These are phyloP conservation scores for Stenotaenia linearis DNA, from an alignment of 2,888 invertebrate species.

Conservation along the genomic window DNA sequence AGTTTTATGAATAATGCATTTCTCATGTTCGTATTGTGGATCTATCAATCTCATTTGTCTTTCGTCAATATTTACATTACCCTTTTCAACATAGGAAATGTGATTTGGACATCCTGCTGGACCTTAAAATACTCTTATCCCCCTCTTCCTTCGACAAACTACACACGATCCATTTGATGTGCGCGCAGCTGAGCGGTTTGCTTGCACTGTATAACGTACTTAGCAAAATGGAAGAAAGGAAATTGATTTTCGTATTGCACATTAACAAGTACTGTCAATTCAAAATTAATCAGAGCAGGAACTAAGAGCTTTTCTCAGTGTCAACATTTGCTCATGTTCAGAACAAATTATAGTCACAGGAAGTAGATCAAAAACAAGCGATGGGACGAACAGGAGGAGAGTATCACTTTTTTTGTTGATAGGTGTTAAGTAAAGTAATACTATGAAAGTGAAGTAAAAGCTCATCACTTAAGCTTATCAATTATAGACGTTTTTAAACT, in stretches of 20 bases:
- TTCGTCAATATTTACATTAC: neutral
- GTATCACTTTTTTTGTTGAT: too few relatives aligned
- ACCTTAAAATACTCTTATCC: neutral
- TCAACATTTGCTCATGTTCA: neutral
- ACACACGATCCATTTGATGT: neutral
- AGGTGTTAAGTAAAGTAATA: too few relatives aligned
- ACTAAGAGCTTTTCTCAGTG: neutral
- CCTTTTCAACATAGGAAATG: neutral
- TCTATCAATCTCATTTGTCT: conserved; percentile 4
- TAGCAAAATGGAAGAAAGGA: neutral
- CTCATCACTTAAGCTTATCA: too few relatives aligned
- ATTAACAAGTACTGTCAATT: conserved; percentile 1
- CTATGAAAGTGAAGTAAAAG: too few relatives aligned
- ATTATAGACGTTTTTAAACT: too few relatives aligned
- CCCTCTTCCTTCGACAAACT: neutral
- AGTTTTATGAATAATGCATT: neutral
- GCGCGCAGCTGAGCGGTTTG: neutral
- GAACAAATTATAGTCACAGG: neutral
- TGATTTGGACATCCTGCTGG: conserved; percentile 5
- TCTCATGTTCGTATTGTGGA: neutral
- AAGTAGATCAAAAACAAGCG: neutral
- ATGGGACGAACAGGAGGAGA: neutral
- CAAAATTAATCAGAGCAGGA: conserved; percentile 9
- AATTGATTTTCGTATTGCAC: neutral
- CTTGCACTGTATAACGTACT: neutral